Percentiles rank a stretch among this genome's conserved stretches.
Conservation (phyloP, 2,888 invertebrate genomes). For the Lepidochrysops patricia region DNA sequence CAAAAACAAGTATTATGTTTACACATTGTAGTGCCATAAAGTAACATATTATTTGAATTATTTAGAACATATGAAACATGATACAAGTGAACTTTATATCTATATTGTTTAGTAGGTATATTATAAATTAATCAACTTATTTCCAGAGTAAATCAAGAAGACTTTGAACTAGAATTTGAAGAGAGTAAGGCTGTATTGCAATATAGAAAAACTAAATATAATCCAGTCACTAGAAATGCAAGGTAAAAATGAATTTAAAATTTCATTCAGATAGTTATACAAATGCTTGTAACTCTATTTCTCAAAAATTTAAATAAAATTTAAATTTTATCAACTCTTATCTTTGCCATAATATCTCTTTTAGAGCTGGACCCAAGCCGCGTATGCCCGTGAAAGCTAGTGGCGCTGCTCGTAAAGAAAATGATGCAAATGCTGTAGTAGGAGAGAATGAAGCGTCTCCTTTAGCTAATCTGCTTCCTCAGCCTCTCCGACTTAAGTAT, state of each 20-base stretch:
- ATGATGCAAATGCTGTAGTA: constrained; percentile 28
- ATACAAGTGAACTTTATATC: neutral
- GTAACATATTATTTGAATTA: neutral
- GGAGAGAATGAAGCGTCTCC: constrained; percentile 28
- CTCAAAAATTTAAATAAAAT: no score
- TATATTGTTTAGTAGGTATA: neutral
- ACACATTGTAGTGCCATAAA: neutral
- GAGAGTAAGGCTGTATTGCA: constrained; percentile 87
- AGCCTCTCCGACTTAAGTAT: constrained; percentile 79
- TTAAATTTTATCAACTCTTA: no score
- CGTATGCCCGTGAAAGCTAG: constrained; percentile 85
- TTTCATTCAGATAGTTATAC: no score
- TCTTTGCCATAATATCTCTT: neutral
- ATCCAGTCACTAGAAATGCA: constrained; percentile 66
- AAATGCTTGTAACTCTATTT: no score
- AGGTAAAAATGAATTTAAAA: no score
- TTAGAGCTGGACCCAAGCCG: constrained; percentile 81
- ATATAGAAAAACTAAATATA: constrained; percentile 74
- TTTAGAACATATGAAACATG: neutral
- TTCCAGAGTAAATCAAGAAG: constrained; percentile 82
- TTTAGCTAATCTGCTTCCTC: constrained; percentile 67
- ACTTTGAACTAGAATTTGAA: constrained; percentile 95
- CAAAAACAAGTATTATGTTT: neutral
- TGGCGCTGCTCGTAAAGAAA: constrained; percentile 39
- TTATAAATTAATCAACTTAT: neutral